phyloP scores from a whole-genome alignment of 2,888 invertebrate species.

The Thymelicus lineola region DNA sequence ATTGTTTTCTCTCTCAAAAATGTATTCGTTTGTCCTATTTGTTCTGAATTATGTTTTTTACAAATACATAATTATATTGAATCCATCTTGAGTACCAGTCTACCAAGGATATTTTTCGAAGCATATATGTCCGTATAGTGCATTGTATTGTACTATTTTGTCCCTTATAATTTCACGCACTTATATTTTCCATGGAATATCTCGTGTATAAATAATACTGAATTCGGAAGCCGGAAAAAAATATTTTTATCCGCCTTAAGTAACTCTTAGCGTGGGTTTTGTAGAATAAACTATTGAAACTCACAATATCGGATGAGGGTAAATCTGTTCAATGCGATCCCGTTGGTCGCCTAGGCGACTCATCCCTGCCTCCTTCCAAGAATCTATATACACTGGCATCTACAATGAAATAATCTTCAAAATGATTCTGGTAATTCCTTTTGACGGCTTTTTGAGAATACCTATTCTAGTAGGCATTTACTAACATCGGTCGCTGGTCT shows the following conservation, averaged over 20 bases:
- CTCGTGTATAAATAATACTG: slow-evolving; percentile 19
- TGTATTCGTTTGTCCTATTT: too few relatives aligned
- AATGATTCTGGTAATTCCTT: slow-evolving; percentile 42
- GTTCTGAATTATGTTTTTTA: too few relatives aligned
- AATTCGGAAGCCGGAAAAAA: slow-evolving; percentile 48
- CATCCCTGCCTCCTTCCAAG: slow-evolving; percentile 49
- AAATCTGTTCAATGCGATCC: slow-evolving; percentile 74
- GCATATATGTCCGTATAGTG: too few relatives aligned
- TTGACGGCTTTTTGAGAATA: slow-evolving; percentile 6
- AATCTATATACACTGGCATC: neutral
- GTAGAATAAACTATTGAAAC: slow-evolving; percentile 74
- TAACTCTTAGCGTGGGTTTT: slow-evolving; percentile 60
- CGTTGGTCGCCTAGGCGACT: slow-evolving; percentile 72
- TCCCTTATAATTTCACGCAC: slow-evolving; percentile 20
- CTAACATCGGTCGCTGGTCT: neutral
- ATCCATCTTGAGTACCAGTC: too few relatives aligned
- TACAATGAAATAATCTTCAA: slow-evolving; percentile 14
- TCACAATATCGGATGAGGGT: slow-evolving; percentile 75
- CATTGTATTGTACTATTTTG: neutral
- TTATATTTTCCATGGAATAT: slow-evolving; percentile 23
- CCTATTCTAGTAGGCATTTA: neutral
- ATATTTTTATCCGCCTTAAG: slow-evolving; percentile 62
- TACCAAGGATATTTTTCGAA: too few relatives aligned
- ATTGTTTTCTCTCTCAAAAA: too few relatives aligned
- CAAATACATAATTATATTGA: too few relatives aligned